These are phyloP conservation scores for Pocillopora verrucosa DNA, from an alignment of 64 coral and sea anemone genomes.

Conservation along the genomic window DNA sequence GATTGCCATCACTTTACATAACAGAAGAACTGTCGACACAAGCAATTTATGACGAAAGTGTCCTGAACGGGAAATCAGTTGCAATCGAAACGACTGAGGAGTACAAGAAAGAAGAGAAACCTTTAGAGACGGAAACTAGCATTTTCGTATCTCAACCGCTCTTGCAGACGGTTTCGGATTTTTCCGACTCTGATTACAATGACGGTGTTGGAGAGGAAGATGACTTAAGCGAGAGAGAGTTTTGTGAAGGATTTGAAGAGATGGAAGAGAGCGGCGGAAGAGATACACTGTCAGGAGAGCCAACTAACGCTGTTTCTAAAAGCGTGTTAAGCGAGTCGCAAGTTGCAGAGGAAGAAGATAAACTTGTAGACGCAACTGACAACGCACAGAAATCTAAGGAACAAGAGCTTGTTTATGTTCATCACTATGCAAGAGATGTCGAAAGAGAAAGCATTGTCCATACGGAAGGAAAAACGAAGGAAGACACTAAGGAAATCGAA, in stretches of 20 bases:
- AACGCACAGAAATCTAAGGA: not conserved
- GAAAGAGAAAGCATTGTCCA: not conserved
- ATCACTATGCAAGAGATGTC: not conserved
- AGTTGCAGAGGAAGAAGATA: slow-evolving; percentile 11
- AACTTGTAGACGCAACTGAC: slow-evolving; percentile 33
- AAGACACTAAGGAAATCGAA: slow-evolving; percentile 47
- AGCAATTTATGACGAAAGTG: not conserved
- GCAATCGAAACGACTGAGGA: not conserved
- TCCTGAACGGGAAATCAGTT: not conserved
- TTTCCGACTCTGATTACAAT: not conserved
- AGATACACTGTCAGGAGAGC: slow-evolving; percentile 31
- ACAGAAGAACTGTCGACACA: slow-evolving; percentile 6
- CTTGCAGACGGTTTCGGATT: not conserved
- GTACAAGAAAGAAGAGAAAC: not conserved
- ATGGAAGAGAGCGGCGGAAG: not conserved
- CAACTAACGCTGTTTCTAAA: not conserved
- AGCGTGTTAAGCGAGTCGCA: not conserved
- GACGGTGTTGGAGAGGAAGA: not conserved
- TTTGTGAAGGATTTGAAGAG: slow-evolving; percentile 22
- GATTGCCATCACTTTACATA: slow-evolving; percentile 14
- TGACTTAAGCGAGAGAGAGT: slow-evolving; percentile 24
- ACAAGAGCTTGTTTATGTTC: not conserved
- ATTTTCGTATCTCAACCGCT: not conserved
- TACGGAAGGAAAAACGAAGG: slow-evolving; percentile 51
- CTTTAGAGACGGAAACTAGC: not conserved